Evolutionary conservation across 2,888 invertebrate species (phyloP).

Genomic region (Osmoderma eremita): DNA sequence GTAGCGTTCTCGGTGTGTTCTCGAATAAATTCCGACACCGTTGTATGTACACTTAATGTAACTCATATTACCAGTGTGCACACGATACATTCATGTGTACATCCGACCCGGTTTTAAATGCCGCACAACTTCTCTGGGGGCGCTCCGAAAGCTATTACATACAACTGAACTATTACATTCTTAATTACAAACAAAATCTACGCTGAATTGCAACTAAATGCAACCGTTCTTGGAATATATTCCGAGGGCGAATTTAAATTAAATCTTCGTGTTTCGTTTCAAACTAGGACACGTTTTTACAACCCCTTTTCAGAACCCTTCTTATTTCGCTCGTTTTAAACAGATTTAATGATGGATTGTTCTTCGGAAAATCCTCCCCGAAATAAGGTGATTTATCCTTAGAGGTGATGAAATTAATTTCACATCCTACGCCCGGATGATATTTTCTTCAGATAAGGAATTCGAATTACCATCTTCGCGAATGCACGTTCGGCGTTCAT

Average conservation of each 20-base stretch:
- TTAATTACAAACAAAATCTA: conserved; percentile 41
- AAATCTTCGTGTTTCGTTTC: conserved; percentile 16
- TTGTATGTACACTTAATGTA: conserved; percentile 34
- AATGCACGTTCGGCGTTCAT: conserved; percentile 10
- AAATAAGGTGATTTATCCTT: no score
- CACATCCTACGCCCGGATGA: not conserved
- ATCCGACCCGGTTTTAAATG: conserved; percentile 24
- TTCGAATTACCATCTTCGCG: not conserved
- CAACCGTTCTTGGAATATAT: conserved; percentile 25
- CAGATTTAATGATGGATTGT: no score
- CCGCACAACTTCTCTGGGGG: conserved; percentile 12
- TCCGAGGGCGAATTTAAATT: conserved; percentile 31
- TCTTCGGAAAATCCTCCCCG: no score
- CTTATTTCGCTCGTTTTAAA: no score
- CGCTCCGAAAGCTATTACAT: conserved; percentile 35
- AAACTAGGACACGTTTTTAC: not conserved
- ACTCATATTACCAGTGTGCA: conserved; percentile 26
- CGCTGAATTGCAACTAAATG: conserved; percentile 39
- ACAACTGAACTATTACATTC: conserved; percentile 40
- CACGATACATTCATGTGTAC: not conserved
- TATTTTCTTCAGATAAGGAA: conserved; percentile 3
- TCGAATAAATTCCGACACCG: conserved; percentile 22
- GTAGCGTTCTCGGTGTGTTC: no score
- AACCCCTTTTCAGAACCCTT: not conserved
- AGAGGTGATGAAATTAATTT: no score